These are phyloP conservation scores for Nannospalax galili DNA, from an alignment of 2,113 vertebrate species.

Conservation along the genomic window DNA sequence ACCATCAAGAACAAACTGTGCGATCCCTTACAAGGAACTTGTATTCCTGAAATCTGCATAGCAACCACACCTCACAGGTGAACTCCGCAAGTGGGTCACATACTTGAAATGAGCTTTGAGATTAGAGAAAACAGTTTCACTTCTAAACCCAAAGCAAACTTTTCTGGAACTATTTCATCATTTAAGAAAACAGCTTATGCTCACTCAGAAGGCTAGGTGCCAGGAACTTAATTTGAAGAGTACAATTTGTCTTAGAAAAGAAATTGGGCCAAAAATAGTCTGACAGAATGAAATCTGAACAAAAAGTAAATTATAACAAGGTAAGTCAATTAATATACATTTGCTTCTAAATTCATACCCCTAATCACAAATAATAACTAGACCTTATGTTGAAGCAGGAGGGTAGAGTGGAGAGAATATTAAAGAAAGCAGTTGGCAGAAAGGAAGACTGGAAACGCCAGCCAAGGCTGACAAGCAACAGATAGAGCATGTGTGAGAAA, in stretches of 20 bases:
- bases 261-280: background rate
- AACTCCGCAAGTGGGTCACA: background rate
- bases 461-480: background rate
- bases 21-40: background rate
- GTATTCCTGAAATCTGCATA: background rate
- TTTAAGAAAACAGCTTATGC: background rate
- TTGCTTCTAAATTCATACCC: constrained; percentile 31
- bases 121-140: constrained; percentile 7
- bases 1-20: background rate
- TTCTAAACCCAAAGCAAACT: constrained; percentile 30
- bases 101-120: background rate
- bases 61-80: background rate
- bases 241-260: background rate
- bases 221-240: background rate
- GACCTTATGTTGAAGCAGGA: background rate
- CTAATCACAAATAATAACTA: background rate
- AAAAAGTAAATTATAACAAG: background rate
- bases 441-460: background rate
- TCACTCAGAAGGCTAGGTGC: background rate
- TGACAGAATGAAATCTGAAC: constrained; percentile 11
- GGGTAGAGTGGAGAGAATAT: background rate
- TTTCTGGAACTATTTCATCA: background rate
- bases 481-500: background rate
- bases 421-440: background rate
- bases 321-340: background rate